Percentiles rank a stretch among this genome's conserved stretches.
Evolutionary conservation across 2,888 invertebrate genomes (phyloP).

Genomic region (Sceliomorpha sp.): DNA sequence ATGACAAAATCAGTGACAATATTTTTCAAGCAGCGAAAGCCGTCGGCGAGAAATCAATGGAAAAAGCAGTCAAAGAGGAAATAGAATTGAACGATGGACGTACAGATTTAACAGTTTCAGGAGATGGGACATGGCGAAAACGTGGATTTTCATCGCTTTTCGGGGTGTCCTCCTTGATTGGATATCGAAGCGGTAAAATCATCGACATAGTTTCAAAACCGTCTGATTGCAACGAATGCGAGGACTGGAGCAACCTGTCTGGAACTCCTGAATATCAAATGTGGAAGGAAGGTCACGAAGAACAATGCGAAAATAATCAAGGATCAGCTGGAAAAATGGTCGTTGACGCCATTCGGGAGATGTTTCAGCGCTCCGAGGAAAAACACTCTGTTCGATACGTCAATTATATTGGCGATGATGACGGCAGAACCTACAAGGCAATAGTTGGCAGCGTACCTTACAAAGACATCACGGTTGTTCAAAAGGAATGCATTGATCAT

Average conservation of each 20-base stretch:
- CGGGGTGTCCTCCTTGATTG: conserved; percentile 56
- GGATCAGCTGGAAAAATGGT: conserved; percentile 59
- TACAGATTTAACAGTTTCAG: too few species aligned
- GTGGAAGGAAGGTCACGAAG: conserved; percentile 51
- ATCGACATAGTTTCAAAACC: conserved; percentile 48
- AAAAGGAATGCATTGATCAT: conserved; percentile 32
- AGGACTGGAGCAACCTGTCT: conserved; percentile 48
- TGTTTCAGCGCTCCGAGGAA: conserved; percentile 54
- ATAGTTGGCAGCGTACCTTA: conserved; percentile 23
- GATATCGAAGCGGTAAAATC: conserved; percentile 54
- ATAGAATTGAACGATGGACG: too few species aligned
- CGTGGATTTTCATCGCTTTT: conserved; percentile 53
- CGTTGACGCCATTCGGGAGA: conserved; percentile 53
- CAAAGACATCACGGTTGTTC: conserved; percentile 14
- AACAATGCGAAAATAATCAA: conserved; percentile 56
- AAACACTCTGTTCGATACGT: conserved; percentile 42
- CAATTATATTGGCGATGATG: conserved; percentile 55
- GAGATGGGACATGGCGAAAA: too few species aligned
- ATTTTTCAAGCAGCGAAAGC: too few species aligned
- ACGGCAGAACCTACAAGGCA: conserved; percentile 48
- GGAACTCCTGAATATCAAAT: conserved; percentile 48
- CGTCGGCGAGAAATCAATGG: too few species aligned
- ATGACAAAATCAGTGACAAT: too few species aligned
- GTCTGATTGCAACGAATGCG: conserved; percentile 52
- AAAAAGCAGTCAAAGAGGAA: too few species aligned